Conservation (phyloP, 1,140 invertebrate genomes). For the Drosophila quadrilineata region DNA sequence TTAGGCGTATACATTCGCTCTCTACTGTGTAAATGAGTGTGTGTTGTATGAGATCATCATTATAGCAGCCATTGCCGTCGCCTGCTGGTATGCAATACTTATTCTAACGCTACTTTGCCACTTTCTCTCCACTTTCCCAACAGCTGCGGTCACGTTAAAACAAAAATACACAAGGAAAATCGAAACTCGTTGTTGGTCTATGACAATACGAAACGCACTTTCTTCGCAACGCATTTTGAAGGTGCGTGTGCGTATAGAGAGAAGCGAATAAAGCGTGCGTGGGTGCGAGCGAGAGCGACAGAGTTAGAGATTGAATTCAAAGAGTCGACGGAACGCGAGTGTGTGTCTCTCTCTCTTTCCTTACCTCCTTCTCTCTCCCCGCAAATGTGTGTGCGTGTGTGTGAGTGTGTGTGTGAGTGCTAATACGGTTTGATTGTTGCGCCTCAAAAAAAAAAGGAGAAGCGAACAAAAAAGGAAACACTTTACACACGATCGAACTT, state of each 20-base stretch:
- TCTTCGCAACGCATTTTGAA: conserved; percentile 64
- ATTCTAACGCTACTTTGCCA: conserved; percentile 26
- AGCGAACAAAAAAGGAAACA: too few species aligned
- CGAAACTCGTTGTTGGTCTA: conserved; percentile 55
- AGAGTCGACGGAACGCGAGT: conserved; percentile 23
- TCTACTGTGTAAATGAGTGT: too few species aligned
- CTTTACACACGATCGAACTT: too few species aligned
- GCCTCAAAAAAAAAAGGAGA: conserved; percentile 28
- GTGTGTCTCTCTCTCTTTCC: too few species aligned
- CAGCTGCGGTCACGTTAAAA: conserved; percentile 22
- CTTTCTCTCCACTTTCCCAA: conserved; percentile 23
- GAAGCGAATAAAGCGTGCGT: conserved; percentile 19
- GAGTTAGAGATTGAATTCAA: conserved; percentile 8
- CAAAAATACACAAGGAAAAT: too few species aligned
- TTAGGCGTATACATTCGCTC: conserved; percentile 18
- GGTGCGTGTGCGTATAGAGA: conserved; percentile 66
- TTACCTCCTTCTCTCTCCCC: too few species aligned
- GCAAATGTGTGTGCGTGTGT: conserved; percentile 12
- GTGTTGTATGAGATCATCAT: conserved; percentile 65
- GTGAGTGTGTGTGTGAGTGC: neutral
- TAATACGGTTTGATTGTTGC: conserved; percentile 43
- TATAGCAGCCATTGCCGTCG: conserved; percentile 40
- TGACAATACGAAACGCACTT: conserved; percentile 69
- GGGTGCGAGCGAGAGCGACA: conserved; percentile 2
- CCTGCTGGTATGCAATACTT: conserved; percentile 72